Evolutionary conservation across 2,888 invertebrate species (phyloP).

Genomic region (Eudasyphora cyanicolor): DNA sequence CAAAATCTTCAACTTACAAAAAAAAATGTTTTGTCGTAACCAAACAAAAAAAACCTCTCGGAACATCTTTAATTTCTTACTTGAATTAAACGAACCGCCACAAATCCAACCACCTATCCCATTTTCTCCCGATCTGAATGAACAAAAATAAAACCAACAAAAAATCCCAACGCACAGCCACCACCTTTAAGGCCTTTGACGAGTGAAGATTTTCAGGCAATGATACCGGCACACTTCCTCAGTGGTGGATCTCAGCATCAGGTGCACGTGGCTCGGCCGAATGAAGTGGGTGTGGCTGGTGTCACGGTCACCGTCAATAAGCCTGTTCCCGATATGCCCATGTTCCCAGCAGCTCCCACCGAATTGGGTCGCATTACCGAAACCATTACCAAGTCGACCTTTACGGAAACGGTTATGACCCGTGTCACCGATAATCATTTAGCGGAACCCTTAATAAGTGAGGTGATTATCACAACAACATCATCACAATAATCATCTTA

Average conservation of each 20-base stretch:
- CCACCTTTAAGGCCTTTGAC: constrained; percentile 89
- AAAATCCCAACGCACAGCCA: constrained; percentile 68
- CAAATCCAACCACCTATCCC: constrained; percentile 12
- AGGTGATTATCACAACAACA: constrained; percentile 84
- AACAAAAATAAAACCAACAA: constrained; percentile 20
- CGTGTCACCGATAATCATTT: constrained; percentile 95
- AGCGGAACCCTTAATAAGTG: constrained; percentile 91
- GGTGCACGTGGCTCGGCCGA: constrained; percentile 79
- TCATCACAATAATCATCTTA: constrained; percentile 64
- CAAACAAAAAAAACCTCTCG: constrained; percentile 51
- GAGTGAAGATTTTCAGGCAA: constrained; percentile 96
- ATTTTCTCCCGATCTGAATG: constrained; percentile 15
- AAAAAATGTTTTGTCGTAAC: constrained; percentile 31
- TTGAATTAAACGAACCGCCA: not conserved
- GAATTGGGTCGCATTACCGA: constrained; percentile 94
- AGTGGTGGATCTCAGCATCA: constrained; percentile 89
- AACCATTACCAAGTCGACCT: constrained; percentile 96
- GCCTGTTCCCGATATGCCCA: constrained; percentile 84
- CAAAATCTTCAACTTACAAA: constrained; percentile 56
- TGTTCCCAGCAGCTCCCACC: constrained; percentile 91
- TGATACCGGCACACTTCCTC: constrained; percentile 95
- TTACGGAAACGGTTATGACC: constrained; percentile 97
- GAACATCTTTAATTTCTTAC: not conserved
- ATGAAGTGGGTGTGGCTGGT: constrained; percentile 76
- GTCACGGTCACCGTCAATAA: constrained; percentile 92